Base-by-base conservation (phyloP, 1,140 invertebrate genomes). In the Neuroterus valhalla region DNA sequence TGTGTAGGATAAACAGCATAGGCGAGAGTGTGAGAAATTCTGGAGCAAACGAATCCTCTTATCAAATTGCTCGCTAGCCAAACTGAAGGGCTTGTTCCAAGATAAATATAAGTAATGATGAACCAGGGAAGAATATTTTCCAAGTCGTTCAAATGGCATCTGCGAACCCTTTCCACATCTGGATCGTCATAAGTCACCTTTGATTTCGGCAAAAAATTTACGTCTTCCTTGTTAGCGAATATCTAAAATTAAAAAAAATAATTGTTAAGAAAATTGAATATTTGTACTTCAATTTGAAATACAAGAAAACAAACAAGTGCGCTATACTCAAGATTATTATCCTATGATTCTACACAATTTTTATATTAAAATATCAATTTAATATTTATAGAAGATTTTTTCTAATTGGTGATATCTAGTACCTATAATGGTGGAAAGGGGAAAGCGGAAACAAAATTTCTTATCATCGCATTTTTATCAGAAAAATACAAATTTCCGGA, bases 51-150 rank as follows among this genome's bases (percentile, higher is more conserved):
- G 82, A 93, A 94, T 0, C 88, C 78, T 55, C 91, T 90, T 84
- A 94, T 94, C 11, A 94, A 82, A n/a, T 88, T 86, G 19, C 89
- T 84, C 38, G 94, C 94, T n/a, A 91, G 46, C 8, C 77, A 87
- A 6, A 84, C 50, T 5, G 83, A 79, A 15, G 94, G 94, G 52
- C 89, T 89, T 1, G 93, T 94, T 46, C 91, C 81, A 0, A 93
- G 84, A 84, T 94, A 95, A 1, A 94, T 75, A 0, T 91, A 89
- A 2, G 92, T 93, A 48, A 93, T 86, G 1, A 91, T 79, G 10
- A 94, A 89, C 88, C 94, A 95, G 4, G 92, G 89, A 11, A 93
- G 82, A 72, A 94, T 91, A 78, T 94, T 95, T 84, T 95, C 94
- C 68, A 95, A 77, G 81, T 95, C 94, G 80, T 95, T 95, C 68